These are phyloP conservation scores for Phasianus colchicus DNA, from an alignment of 2,113 vertebrate genomes.

Conservation along the genomic window DNA sequence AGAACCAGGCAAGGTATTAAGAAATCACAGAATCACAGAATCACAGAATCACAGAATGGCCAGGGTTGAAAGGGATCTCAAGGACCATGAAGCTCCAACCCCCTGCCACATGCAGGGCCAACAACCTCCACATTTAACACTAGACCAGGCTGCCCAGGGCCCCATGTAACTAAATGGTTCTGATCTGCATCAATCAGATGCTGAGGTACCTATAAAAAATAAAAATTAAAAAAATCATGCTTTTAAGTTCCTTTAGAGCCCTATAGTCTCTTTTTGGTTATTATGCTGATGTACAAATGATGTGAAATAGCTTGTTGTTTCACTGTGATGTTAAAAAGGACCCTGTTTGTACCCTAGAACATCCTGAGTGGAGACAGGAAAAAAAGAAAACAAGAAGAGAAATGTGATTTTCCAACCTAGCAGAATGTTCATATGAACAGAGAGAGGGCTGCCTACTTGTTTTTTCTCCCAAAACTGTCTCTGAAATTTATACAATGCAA, in stretches of 20 bases:
- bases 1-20: neutral
- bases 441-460: neutral
- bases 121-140: no score
- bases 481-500: neutral
- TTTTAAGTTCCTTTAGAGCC: slow-evolving; percentile 30
- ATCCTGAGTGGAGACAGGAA: neutral
- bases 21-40: no score
- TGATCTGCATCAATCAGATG: neutral
- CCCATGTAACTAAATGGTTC: neutral
- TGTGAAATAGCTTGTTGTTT: slow-evolving; percentile 13
- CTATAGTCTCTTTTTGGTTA: neutral
- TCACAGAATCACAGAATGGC: no score
- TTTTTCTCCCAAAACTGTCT: neutral
- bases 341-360: neutral
- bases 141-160: no score
- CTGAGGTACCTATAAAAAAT: neutral
- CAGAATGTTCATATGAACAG: neutral
- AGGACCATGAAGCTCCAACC: no score
- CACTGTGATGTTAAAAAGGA: neutral
- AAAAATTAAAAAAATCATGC: neutral
- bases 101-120: no score
- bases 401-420: neutral
- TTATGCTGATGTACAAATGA: slow-evolving; percentile 18
- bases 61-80: no score
- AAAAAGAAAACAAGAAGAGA: neutral